phyloP scores from a whole-genome alignment of 2,113 vertebrate species.

The Erythrocercus mccallii region DNA sequence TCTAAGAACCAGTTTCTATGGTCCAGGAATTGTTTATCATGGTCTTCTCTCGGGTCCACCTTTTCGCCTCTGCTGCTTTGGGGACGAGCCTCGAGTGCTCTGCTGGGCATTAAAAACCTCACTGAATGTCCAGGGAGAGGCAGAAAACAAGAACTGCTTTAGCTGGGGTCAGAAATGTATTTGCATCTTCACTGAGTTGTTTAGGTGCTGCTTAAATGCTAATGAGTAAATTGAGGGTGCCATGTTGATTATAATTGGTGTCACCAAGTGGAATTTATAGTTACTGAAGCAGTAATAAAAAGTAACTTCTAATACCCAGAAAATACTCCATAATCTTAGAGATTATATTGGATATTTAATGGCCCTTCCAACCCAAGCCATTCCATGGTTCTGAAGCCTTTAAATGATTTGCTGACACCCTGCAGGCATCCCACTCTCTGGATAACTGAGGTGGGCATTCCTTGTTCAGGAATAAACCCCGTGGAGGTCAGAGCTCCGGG shows the following conservation, averaged over 20 bases:
- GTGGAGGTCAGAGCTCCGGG: neutral
- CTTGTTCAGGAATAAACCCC: neutral
- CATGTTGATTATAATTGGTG: constrained; percentile 35
- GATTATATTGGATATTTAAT: neutral
- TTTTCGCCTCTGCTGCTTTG: neutral
- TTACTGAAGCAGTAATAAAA: constrained; percentile 43
- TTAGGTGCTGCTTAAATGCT: constrained; percentile 13
- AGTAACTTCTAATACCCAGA: neutral
- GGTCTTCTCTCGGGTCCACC: no score
- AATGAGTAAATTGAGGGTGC: constrained; percentile 22
- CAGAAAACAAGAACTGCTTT: neutral
- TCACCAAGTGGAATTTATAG: neutral
- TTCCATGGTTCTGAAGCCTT: fast-evolving
- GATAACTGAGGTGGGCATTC: neutral
- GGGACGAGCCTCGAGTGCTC: neutral
- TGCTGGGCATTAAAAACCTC: neutral
- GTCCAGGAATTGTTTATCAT: no score
- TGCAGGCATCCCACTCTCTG: neutral
- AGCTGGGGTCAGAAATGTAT: neutral
- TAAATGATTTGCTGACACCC: neutral
- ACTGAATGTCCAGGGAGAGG: neutral
- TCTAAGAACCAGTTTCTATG: no score
- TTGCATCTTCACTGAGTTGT: neutral
- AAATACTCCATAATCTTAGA: neutral
- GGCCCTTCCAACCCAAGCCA: neutral